Percentiles rank a stretch among this genome's conserved stretches.
These are phyloP conservation scores for Zaprionus tsacasi DNA, from an alignment of 1,140 invertebrate genomes.

Conservation along the genomic window DNA sequence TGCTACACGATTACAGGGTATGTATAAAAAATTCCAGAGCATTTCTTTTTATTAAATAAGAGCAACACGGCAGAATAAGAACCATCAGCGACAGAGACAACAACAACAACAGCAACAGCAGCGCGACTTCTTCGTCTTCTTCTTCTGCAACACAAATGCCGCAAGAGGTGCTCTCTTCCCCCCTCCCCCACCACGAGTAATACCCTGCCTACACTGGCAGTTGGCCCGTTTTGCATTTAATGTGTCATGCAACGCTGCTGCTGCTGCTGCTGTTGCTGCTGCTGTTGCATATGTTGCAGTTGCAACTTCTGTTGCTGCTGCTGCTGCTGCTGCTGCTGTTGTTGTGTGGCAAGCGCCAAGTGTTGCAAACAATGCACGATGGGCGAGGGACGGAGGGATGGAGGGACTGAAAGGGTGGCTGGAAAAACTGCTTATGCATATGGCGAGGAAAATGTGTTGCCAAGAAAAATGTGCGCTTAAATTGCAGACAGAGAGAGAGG, in stretches of 20 bases:
- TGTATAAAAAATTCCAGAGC: conserved; percentile 54
- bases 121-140: conserved; percentile 30
- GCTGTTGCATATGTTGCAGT: conserved; percentile 73
- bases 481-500: conserved; percentile 47
- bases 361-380: conserved; percentile 70
- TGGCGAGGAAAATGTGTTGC: conserved; percentile 72
- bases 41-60: conserved; percentile 79
- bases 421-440: conserved; percentile 77
- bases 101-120: conserved; percentile 5
- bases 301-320: conserved; percentile 65
- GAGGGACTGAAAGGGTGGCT: conserved; percentile 45
- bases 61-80: conserved; percentile 39
- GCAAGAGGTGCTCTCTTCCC: conserved; percentile 2
- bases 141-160: conserved; percentile 28
- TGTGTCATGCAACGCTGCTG: conserved; percentile 76
- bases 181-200: not conserved
- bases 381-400: conserved; percentile 20
- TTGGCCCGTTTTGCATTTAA: conserved; percentile 75
- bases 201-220: conserved; percentile 19
- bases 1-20: conserved; percentile 32
- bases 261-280: conserved; percentile 44
- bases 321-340: conserved; percentile 51
- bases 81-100: conserved; percentile 22
- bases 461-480: conserved; percentile 81
- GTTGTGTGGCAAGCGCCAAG: conserved; percentile 81